These are phyloP conservation scores for Spilosoma lubricipeda DNA, from an alignment of 2,888 invertebrate species.

Conservation along the genomic window DNA sequence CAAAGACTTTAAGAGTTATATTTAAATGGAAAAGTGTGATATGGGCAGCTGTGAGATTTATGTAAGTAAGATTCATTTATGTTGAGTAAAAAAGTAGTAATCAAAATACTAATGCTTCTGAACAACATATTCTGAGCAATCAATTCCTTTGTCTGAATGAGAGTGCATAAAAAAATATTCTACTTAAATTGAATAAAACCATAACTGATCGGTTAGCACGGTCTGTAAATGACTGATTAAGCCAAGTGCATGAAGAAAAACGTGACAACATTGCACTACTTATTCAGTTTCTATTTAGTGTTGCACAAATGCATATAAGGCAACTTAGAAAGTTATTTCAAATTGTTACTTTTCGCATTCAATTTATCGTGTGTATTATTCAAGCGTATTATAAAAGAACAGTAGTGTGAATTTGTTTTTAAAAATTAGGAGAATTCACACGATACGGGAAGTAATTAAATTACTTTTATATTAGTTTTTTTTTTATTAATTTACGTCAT, in stretches of 20 bases:
- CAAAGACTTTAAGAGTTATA: conserved; percentile 8
- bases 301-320: neutral
- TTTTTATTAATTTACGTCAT: too few species aligned
- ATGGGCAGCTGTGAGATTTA: conserved; percentile 9
- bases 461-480: too few species aligned
- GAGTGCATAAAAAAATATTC: too few species aligned
- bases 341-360: neutral
- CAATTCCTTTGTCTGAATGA: conserved; percentile 1
- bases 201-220: conserved; percentile 8
- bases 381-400: neutral
- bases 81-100: conserved; percentile 22
- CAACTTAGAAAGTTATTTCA: neutral
- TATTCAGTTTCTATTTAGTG: neutral
- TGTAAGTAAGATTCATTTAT: conserved; percentile 27
- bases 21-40: neutral
- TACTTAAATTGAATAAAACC: neutral
- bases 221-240: neutral
- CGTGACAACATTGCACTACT: neutral
- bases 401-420: neutral
- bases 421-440: neutral
- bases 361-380: neutral
- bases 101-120: conserved; percentile 22
- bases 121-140: conserved; percentile 15
- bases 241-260: neutral
- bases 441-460: neutral